A percentile compares a stretch with the other conserved stretches of the same genome.
Conservation (phyloP, 2,113 vertebrate genomes). For the Meleagris gallopavo region DNA sequence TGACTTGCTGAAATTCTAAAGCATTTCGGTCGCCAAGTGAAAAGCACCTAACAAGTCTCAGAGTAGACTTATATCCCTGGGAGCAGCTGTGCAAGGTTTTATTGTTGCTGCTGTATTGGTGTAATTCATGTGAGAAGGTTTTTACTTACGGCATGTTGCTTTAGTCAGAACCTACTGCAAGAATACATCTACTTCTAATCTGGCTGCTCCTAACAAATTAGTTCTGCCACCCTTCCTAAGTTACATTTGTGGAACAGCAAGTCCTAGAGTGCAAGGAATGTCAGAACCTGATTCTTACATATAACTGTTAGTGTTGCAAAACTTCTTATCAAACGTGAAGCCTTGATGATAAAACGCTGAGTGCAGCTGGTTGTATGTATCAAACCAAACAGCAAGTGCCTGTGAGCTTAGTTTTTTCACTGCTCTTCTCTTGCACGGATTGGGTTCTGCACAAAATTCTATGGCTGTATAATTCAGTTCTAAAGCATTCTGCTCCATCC, state of each 20-base stretch:
- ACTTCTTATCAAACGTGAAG: not conserved
- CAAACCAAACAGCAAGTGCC: not conserved
- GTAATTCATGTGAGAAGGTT: not conserved
- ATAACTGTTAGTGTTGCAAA: not conserved
- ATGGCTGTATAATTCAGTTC: not conserved
- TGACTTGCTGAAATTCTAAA: not conserved
- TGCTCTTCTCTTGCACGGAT: not conserved
- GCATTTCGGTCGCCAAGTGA: not conserved
- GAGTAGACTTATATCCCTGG: not conserved
- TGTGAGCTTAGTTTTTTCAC: not conserved
- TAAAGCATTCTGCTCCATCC: not conserved
- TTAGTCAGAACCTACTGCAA: not conserved
- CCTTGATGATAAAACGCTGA: not conserved
- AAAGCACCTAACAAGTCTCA: not conserved
- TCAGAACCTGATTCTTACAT: not conserved
- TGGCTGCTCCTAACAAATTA: not conserved
- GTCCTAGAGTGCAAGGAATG: not conserved
- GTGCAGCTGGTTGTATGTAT: not conserved
- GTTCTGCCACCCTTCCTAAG: not conserved
- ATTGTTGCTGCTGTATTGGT: not conserved
- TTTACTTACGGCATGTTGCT: not conserved
- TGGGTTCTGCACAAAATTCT: not conserved
- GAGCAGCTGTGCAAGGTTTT: not conserved
- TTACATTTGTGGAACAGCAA: not conserved
- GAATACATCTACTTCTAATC: not conserved